Evolutionary conservation across 2,888 invertebrate genomes (phyloP), one percentile per base, ranked within the genome.

Genomic region (Chymomyza fuscimana): DNA sequence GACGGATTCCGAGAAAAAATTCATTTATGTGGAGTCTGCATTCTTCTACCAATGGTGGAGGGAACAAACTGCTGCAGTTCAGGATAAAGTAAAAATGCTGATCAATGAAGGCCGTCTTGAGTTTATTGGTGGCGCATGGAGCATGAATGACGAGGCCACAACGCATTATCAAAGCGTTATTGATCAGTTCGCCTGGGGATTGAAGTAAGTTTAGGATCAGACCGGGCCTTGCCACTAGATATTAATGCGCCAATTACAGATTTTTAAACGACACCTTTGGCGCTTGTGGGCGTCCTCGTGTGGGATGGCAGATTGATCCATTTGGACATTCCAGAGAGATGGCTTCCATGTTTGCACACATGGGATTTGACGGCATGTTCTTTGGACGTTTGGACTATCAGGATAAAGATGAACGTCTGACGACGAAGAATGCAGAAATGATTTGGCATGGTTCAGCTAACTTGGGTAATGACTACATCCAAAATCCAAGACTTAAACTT

Each of bases 321-420:
- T 97, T 97, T 87, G 97, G 97, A 0, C 97, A 97, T 88, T 96
- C 97, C 0, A 92, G 96, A 4, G 97, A 97, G 92, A 96, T 96
- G 93, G 97, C 97, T 0, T 95, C 95, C 0, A 91, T 96, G 0
- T 94, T 96, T 46, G 94, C 96, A 0, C 95, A 95, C 90, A 95
- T 98, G 94, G 98, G 96, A 76, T 98, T 95, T 88, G 97, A 98
- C 88, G 98, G 97, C 0, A 91, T 97, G 75, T 95, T 98, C 86
- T 94, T 98, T 69, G 97, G 96, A 0, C 94, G 98, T 25, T 93
- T 98, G 29, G 98, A 98, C 91, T 97, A 95, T 91, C 94, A 96
- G 89, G 98, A 98, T 89, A 97, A 97, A 90, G 70, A 70, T 0
- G 81, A 92, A 0, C 93, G 98, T 64, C 89, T 95, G 15, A 70